Evolutionary conservation across 92 coral and sea anemone genomes (phyloP).

Genomic region (Zoanthus sociatus): DNA sequence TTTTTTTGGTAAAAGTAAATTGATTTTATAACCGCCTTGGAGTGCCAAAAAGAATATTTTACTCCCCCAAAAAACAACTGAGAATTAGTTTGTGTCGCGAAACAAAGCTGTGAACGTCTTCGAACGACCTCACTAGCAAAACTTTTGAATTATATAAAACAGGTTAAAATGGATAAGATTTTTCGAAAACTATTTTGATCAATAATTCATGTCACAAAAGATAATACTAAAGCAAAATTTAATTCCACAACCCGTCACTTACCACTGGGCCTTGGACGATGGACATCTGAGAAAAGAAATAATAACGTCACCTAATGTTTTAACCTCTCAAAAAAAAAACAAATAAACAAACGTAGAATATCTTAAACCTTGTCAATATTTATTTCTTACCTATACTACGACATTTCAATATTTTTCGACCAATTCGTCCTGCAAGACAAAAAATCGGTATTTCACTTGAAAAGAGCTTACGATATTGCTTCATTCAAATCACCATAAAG

Average conservation of each 20-base stretch:
- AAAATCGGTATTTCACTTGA: background rate
- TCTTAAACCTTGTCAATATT: background rate
- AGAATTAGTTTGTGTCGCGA: too few species aligned
- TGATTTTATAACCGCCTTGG: too few species aligned
- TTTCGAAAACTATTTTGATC: too few species aligned
- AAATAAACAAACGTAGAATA: background rate
- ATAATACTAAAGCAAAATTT: background rate
- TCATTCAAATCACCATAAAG: background rate
- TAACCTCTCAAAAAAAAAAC: background rate
- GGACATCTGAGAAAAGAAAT: background rate
- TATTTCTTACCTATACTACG: background rate
- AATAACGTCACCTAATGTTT: background rate
- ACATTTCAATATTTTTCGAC: background rate
- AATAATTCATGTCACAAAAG: background rate
- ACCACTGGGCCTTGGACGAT: background rate
- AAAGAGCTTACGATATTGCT: background rate
- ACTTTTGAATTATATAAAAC: too few species aligned
- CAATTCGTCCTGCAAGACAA: background rate
- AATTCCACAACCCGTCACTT: background rate
- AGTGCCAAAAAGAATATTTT: too few species aligned
- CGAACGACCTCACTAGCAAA: too few species aligned
- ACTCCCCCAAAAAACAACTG: too few species aligned
- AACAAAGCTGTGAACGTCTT: too few species aligned
- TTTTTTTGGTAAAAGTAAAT: too few species aligned
- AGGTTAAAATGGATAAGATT: too few species aligned